phyloP scores from a whole-genome alignment of 2,888 invertebrate species.

The Lamellibrachia columna region DNA sequence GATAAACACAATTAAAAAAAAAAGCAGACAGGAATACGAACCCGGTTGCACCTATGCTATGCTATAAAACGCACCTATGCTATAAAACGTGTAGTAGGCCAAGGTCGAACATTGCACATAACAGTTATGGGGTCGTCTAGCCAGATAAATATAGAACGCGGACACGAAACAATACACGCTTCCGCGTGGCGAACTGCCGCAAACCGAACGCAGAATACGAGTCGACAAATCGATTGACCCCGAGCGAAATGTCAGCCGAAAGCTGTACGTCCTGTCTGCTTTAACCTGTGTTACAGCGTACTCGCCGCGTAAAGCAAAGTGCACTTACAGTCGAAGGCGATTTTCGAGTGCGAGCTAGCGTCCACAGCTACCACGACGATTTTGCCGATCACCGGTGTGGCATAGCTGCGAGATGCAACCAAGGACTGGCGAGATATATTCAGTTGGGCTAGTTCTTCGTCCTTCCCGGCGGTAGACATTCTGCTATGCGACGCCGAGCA shows the following conservation, averaged over 20 bases:
- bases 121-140: not conserved
- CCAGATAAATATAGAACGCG: not conserved
- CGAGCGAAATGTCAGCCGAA: not conserved
- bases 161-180: not conserved
- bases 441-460: not conserved
- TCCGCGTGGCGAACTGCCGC: not conserved
- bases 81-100: not conserved
- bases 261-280: not conserved
- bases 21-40: no score
- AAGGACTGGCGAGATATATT: not conserved
- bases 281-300: not conserved
- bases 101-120: no score
- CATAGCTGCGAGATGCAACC: not conserved
- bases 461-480: not conserved
- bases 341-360: not conserved
- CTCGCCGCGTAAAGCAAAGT: not conserved
- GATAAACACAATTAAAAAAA: no score
- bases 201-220: not conserved
- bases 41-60: no score
- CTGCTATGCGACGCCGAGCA: not conserved
- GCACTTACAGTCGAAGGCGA: slow-evolving; percentile 4
- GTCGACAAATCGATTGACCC: not conserved
- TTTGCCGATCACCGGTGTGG: not conserved
- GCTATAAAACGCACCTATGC: no score
- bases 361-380: not conserved